These are phyloP conservation scores for Watsonalla binaria DNA, from an alignment of 2,888 invertebrate genomes.

Conservation along the genomic window DNA sequence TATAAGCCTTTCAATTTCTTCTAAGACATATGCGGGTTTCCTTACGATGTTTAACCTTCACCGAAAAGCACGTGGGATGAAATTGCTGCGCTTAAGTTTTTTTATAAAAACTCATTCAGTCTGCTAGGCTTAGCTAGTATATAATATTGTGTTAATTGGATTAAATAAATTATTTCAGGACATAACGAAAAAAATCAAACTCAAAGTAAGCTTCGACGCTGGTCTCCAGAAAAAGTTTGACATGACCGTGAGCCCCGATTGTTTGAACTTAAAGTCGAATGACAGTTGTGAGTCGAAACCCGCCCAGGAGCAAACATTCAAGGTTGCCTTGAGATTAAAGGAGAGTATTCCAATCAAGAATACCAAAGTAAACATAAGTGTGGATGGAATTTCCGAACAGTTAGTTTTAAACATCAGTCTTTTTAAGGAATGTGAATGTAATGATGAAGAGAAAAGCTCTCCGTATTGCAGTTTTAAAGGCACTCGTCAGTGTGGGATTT, in stretches of 20 bases:
- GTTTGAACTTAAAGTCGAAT: conserved; percentile 11
- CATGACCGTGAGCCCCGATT: conserved; percentile 70
- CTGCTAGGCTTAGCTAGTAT: too few species aligned
- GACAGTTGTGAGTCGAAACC: conserved; percentile 28
- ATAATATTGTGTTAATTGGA: too few species aligned
- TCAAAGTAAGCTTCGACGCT: conserved; percentile 30
- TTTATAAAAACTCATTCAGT: too few species aligned
- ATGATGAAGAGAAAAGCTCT: conserved; percentile 40
- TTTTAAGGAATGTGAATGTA: conserved; percentile 85
- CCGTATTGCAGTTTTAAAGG: conserved; percentile 43
- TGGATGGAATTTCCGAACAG: conserved; percentile 85
- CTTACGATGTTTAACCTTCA: too few species aligned
- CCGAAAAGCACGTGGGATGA: too few species aligned
- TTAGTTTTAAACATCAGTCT: conserved; percentile 83
- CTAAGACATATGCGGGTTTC: too few species aligned
- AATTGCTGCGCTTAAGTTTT: too few species aligned
- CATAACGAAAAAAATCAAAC: conserved; percentile 37
- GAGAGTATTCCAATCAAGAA: conserved; percentile 77
- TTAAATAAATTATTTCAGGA: conserved; percentile 30
- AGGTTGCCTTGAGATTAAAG: conserved; percentile 73
- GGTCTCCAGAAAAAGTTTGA: conserved; percentile 29
- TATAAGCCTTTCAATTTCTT: too few species aligned
- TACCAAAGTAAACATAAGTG: conserved; percentile 80
- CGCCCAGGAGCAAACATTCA: conserved; percentile 44
- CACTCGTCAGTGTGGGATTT: conserved; percentile 30